Evolutionary conservation across 2,888 invertebrate genomes (phyloP).

Genomic region (Sisyra nigra): DNA sequence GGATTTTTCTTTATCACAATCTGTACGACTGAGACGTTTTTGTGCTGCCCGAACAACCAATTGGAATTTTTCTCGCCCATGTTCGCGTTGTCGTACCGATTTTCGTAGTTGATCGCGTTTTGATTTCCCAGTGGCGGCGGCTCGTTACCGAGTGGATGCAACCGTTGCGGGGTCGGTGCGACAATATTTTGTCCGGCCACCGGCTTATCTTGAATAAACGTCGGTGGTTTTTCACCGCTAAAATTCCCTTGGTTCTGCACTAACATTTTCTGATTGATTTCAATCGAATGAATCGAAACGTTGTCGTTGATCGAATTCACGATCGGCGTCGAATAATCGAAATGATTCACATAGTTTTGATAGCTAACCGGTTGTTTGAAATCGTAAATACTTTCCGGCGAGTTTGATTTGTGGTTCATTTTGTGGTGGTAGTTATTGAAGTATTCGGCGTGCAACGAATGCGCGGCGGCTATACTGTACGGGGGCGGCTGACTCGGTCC

Average conservation of each 20-base stretch:
- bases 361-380: neutral
- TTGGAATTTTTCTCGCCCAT: conserved; percentile 17
- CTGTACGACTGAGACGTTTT: conserved; percentile 31
- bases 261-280: neutral
- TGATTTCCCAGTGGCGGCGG: conserved; percentile 6
- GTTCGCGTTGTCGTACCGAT: neutral
- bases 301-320: conserved; percentile 1
- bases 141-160: neutral
- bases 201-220: conserved; percentile 15
- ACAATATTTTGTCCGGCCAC: conserved; percentile 12
- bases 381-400: neutral
- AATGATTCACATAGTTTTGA: conserved; percentile 4
- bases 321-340: neutral
- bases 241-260: neutral
- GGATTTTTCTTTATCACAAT: conserved; percentile 32
- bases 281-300: neutral
- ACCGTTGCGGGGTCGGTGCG: conserved; percentile 14
- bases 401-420: no score
- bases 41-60: conserved; percentile 38
- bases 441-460: conserved; percentile 61
- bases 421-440: conserved; percentile 31
- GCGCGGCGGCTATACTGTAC: conserved; percentile 70
- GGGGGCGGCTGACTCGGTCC: conserved; percentile 47
- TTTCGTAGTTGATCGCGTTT: neutral
- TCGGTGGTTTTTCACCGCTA: conserved; percentile 11